phyloP scores from a whole-genome alignment of 2,888 invertebrate species.

The Carabus problematicus region DNA sequence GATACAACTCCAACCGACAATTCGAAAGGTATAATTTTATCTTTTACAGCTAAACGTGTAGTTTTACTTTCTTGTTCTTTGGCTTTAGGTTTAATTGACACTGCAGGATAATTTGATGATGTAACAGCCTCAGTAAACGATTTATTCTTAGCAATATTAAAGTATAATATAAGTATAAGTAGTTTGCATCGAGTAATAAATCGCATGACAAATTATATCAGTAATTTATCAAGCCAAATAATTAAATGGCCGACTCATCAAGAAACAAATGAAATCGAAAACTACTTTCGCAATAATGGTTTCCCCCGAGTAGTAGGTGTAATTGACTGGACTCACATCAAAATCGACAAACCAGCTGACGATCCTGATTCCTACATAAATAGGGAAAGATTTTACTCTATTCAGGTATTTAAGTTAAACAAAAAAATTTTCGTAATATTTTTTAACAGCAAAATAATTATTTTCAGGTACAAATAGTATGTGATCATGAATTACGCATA shows the following conservation, averaged over 20 bases:
- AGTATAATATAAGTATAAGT: slow-evolving; percentile 5
- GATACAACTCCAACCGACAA: too few relatives aligned
- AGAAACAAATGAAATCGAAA: slow-evolving; percentile 9
- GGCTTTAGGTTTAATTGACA: too few relatives aligned
- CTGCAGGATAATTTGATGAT: too few relatives aligned
- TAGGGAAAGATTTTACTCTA: not conserved
- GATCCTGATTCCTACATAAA: slow-evolving; percentile 12
- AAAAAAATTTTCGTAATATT: not conserved
- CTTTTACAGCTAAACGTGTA: too few relatives aligned
- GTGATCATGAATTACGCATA: slow-evolving; percentile 44
- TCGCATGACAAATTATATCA: slow-evolving; percentile 5
- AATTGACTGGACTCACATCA: slow-evolving; percentile 4
- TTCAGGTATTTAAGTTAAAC: not conserved
- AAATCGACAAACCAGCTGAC: slow-evolving; percentile 7
- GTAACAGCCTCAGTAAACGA: too few relatives aligned
- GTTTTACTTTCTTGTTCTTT: too few relatives aligned
- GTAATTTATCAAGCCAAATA: not conserved
- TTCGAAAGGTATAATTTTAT: too few relatives aligned
- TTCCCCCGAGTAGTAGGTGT: slow-evolving; percentile 5
- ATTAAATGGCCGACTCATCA: slow-evolving; percentile 7
- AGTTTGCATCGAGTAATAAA: not conserved
- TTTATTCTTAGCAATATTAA: too few relatives aligned
- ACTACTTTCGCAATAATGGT: not conserved
- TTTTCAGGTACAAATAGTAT: too few relatives aligned
- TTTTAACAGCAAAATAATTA: too few relatives aligned